Base-by-base conservation (phyloP, 2,113 vertebrate species). In the Chloroceryle aenea region DNA sequence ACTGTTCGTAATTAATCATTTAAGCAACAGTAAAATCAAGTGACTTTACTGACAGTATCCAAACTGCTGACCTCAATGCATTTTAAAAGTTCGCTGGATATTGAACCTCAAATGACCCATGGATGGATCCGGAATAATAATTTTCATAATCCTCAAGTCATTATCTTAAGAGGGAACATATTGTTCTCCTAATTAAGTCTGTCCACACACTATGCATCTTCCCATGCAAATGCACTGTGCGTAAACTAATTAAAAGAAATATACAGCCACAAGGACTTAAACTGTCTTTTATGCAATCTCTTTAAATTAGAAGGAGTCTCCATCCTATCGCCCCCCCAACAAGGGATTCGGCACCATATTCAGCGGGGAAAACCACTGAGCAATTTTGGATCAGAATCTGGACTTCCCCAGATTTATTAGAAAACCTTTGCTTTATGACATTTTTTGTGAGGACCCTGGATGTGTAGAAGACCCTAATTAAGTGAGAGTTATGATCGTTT, bases 101-200 rank as follows among this genome's bases (percentile, higher is more conserved):
- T 59, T 96, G 97, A 97, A 97, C 97, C 97, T 97, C 85, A 8
- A 80, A 96, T 97, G 97, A 97, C 97, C 97, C 93, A 69, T 85
- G 95, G 92, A 96, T 96, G 95, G 95, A 97, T 96, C 96, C 97
- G 93, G 97, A 97, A 97, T 97, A 97, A 96, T 96, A 98, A 98
- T 97, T 96, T 98, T 96, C 96, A 96, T 98, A 97, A 98, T 98
- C 97, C 97, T 94, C 94, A 93, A 97, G 95, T 98, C 97, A 97
- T 98, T 98, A 98, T 97, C 97, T 98, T 96, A 98, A 98, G 95
- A 98, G 97, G 96, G 96, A 97, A 94, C 0, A 95, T 90, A 97
- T 98, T 98, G 97, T 98, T 98, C 97, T 97, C 95, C 93, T 98
- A 98, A 98, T 98, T 98, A 97, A 98, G 97, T 97, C 93, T 72